Evolutionary conservation across 2,888 invertebrate species (phyloP), one percentile per base, ranked within the genome.

Genomic region (Zaprionus obscuricornis): DNA sequence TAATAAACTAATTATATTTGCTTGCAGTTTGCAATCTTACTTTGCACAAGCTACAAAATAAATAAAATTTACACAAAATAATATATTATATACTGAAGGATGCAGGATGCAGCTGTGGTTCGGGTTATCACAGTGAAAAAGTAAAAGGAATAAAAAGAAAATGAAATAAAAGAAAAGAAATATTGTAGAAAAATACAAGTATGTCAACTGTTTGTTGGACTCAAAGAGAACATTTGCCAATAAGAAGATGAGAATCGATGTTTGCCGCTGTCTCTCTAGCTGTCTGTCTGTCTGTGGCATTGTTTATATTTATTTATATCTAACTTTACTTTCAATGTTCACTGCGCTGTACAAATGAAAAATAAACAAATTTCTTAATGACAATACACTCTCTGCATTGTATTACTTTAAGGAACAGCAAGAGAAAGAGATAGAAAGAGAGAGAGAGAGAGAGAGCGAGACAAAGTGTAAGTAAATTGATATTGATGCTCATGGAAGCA

Each of bases 301-400:
- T 68, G 57, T 57, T 58, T 52, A 27, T 60, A 51, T 60, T 63
- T 52, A n/a, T 24, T 39, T 31, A 33, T 52, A 60, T 65, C 73
- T 73, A 47, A 47, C 55, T 56, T 58, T 57, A 36, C 50, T 62
- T 66, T 58, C 57, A 50, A 45, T 47, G 50, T 58, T 66, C 55
- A 45, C n/a, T 29, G 37, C 63, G 33, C 39, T 60, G 63, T 18
- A 58, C 60, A 76, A 82, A 81, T 85, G 84, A 76, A 82, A 82
- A 82, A 64, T 82, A 82, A 82, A 82, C 84, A 82, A 76, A 83
- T 85, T 79, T 82, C 72, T 59, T 71, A 82, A 82, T 85, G 81
- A 73, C 79, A 82, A 69, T 60, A 40, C 55, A 57, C 24, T 51
- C 34, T 51, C 17, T 24, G 40, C 46, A 37, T 24, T 22, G 27